A percentile compares a stretch with the other conserved stretches of the same genome.
These are phyloP conservation scores for Sebastes itinus DNA, from an alignment of 2,797 vertebrate genomes.

Conservation along the genomic window DNA sequence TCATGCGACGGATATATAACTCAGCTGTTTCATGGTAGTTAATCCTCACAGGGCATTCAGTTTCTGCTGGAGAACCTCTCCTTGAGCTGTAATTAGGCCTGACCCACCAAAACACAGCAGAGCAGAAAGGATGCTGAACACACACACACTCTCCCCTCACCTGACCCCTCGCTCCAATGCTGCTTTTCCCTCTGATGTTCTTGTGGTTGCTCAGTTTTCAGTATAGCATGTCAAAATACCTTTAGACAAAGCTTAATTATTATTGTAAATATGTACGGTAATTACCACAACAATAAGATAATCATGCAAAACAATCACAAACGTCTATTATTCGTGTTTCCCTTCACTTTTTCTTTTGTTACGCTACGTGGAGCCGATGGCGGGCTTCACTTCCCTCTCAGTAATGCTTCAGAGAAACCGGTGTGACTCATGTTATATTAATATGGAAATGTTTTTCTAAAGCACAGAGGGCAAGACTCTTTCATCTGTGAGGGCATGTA, in stretches of 20 bases:
- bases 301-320: conserved; percentile 16
- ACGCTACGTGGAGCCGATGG: conserved; percentile 6
- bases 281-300: neutral
- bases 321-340: conserved; percentile 37
- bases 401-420: conserved; percentile 34
- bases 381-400: conserved; percentile 26
- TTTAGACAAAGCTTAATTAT: neutral
- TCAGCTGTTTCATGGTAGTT: conserved; percentile 40
- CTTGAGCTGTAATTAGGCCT: conserved; percentile 63
- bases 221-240: neutral
- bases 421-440: conserved; percentile 45
- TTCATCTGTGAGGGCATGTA: conserved; percentile 41
- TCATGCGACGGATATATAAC: conserved; percentile 23
- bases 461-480: conserved; percentile 34
- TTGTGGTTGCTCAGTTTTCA: neutral
- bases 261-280: neutral
- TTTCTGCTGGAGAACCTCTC: conserved; percentile 44
- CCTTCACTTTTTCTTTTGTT: conserved; percentile 4
- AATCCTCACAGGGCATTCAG: conserved; percentile 44
- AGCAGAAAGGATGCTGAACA: conserved; percentile 36
- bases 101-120: conserved; percentile 47
- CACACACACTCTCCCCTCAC: neutral
- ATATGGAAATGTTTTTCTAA: conserved; percentile 46
- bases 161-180: neutral
- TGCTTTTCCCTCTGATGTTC: neutral